These are phyloP conservation scores for Athene noctua DNA, from an alignment of 2,113 vertebrate genomes.

Conservation along the genomic window DNA sequence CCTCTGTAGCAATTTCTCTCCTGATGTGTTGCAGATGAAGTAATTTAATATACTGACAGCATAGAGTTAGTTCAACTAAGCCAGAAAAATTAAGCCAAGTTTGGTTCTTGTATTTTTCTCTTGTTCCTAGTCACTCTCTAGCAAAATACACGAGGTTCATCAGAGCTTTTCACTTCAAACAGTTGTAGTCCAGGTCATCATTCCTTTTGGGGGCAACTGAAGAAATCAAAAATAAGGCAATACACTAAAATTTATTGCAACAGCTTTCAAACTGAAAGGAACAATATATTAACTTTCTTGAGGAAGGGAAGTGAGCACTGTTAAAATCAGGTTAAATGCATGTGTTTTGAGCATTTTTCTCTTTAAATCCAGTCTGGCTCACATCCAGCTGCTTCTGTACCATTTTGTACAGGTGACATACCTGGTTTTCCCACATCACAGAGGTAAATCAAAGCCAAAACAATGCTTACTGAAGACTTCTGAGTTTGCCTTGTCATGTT, in stretches of 20 bases:
- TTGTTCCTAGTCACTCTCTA: neutral
- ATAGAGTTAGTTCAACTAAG: neutral
- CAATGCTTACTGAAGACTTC: neutral
- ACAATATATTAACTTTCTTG: neutral
- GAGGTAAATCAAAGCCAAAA: conserved; percentile 21
- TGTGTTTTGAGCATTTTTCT: neutral
- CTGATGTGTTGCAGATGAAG: neutral
- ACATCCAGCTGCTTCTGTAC: neutral
- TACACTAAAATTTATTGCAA: neutral
- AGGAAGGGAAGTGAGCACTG: neutral
- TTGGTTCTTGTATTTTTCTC: neutral
- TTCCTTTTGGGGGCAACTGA: neutral
- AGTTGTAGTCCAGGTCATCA: neutral
- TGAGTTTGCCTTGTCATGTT: conserved; percentile 19
- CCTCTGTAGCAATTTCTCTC: neutral
- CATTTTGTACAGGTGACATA: neutral
- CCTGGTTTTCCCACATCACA: neutral
- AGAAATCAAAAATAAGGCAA: neutral
- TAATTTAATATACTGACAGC: neutral
- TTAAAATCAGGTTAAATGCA: neutral
- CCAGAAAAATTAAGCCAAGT: neutral
- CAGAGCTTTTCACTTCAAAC: neutral
- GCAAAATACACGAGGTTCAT: neutral
- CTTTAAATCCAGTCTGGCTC: neutral
- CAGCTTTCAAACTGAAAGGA: neutral